Conservation (phyloP, 2,797 vertebrate species). For the Crenuchus spilurus region DNA sequence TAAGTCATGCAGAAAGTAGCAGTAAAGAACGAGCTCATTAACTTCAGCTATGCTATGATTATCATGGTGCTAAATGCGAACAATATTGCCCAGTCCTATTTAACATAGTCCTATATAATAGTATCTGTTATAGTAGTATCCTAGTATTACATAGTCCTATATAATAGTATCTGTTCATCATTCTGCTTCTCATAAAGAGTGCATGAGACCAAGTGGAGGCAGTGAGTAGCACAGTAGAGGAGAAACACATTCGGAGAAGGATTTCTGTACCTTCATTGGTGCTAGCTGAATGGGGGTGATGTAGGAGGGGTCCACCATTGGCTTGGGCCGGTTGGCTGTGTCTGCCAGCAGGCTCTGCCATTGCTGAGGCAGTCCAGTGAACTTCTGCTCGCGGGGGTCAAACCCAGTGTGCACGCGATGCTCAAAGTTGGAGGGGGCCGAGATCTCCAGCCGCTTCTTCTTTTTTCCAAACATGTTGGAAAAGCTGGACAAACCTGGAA, state of each 20-base stretch:
- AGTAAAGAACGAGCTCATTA: too few species aligned
- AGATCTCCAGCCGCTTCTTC: slow-evolving; percentile 98
- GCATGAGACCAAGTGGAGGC: not conserved
- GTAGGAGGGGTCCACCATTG: slow-evolving; percentile 98
- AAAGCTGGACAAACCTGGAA: slow-evolving; percentile 84
- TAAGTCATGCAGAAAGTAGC: too few species aligned
- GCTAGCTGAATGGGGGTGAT: slow-evolving; percentile 98
- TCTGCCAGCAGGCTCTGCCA: slow-evolving; percentile 98
- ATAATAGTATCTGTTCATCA: too few species aligned
- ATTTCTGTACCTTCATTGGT: slow-evolving; percentile 93
- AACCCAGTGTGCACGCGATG: slow-evolving; percentile 98
- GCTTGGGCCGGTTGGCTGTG: slow-evolving; percentile 94
- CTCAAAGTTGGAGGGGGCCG: slow-evolving; percentile 97
- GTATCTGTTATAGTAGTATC: too few species aligned
- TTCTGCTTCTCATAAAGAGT: not conserved
- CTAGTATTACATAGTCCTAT: too few species aligned
- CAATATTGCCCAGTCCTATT: too few species aligned
- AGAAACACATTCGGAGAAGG: too few species aligned
- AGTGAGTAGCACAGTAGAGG: not conserved
- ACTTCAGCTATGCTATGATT: too few species aligned
- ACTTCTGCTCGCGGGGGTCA: slow-evolving; percentile 94
- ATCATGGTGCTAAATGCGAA: too few species aligned
- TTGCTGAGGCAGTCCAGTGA: slow-evolving; percentile 94
- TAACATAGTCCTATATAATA: too few species aligned
- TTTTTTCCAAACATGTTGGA: slow-evolving; percentile 99